phyloP scores from a whole-genome alignment of 2,113 vertebrate species.

The Chlamydotis undulata region DNA sequence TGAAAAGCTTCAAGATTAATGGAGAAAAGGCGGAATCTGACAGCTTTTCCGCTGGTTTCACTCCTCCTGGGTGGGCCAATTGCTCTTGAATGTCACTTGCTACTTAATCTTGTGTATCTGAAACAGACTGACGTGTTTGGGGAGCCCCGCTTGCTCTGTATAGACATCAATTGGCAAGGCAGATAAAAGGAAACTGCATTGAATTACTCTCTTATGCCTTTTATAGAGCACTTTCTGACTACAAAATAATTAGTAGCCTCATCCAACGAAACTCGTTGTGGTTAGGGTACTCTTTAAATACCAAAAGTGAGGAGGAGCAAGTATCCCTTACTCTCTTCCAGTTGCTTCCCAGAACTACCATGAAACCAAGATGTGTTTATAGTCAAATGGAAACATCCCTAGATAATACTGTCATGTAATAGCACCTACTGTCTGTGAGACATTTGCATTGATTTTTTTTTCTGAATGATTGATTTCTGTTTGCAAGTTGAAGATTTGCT shows the following conservation, averaged over 20 bases:
- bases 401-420: conserved; percentile 38
- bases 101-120: conserved; percentile 99
- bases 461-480: neutral
- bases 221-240: conserved; percentile 78
- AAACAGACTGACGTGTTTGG: conserved; percentile 89
- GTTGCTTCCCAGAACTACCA: conserved; percentile 31
- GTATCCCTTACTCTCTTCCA: conserved; percentile 28
- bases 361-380: conserved; percentile 18
- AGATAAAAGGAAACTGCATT: conserved; percentile 81
- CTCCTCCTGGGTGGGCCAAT: conserved; percentile 96
- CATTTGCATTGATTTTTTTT: neutral
- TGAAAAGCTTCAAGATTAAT: conserved; percentile 97
- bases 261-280: conserved; percentile 45
- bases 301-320: neutral
- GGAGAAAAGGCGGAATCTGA: conserved; percentile 92
- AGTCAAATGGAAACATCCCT: conserved; percentile 34
- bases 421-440: conserved; percentile 13
- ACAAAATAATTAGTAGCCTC: conserved; percentile 78
- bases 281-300: conserved; percentile 40
- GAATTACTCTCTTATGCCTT: conserved; percentile 80
- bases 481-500: conserved; percentile 1
- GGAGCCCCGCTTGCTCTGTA: conserved; percentile 80
- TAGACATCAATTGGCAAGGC: conserved; percentile 85
- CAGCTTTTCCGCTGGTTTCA: conserved; percentile 93
- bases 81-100: conserved; percentile 99